phyloP scores from a whole-genome alignment of 2,113 vertebrate species.

The Mixornis gularis region DNA sequence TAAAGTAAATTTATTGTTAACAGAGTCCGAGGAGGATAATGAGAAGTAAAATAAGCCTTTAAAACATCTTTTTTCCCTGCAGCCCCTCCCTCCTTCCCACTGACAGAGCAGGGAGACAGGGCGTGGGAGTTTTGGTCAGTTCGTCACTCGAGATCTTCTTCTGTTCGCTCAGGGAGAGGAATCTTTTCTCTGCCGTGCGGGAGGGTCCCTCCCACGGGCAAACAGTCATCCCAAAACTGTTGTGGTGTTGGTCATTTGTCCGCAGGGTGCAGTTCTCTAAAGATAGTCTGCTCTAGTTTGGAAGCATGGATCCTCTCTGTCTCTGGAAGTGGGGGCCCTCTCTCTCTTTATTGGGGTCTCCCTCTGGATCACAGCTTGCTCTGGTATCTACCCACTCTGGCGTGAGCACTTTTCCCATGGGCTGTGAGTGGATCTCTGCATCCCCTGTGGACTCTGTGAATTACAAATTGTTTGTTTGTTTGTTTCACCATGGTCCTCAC shows the following conservation, averaged over 20 bases:
- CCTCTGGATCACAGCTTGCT: background rate
- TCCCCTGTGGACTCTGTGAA: background rate
- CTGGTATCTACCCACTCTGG: rapidly evolving
- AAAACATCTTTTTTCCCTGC: background rate
- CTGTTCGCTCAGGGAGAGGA: background rate
- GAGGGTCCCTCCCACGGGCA: background rate
- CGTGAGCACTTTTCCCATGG: background rate
- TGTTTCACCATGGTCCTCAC: background rate
- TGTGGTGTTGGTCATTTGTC: background rate
- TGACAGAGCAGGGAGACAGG: rapidly evolving
- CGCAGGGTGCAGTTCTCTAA: background rate
- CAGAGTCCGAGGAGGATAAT: background rate
- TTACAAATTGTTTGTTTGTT: background rate
- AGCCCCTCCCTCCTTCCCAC: background rate
- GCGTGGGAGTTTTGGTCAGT: background rate
- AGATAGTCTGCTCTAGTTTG: background rate
- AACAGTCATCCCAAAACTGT: background rate
- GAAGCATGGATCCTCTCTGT: background rate
- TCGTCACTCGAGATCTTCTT: rapidly evolving
- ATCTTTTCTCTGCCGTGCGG: background rate
- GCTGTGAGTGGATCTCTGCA: background rate
- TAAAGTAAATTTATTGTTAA: background rate
- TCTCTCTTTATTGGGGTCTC: rapidly evolving
- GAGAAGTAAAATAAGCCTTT: background rate
- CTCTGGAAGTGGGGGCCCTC: background rate